These are phyloP conservation scores for Paedocypris micromegethes DNA, from an alignment of 2,797 vertebrate genomes.

Conservation along the genomic window DNA sequence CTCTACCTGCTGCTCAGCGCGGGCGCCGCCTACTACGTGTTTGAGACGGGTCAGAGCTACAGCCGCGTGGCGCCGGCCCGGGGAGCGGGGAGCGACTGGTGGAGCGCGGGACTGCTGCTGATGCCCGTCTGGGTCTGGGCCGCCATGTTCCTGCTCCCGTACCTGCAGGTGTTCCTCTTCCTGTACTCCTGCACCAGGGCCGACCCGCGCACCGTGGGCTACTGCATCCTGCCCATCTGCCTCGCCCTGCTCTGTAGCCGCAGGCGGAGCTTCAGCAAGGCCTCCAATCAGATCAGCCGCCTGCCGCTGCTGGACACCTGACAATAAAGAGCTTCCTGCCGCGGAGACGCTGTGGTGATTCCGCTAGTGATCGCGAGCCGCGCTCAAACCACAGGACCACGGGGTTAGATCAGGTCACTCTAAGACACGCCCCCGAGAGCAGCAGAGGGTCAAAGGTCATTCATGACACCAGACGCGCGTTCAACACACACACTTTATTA, in stretches of 20 bases:
- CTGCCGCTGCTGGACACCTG: slow-evolving; percentile 85
- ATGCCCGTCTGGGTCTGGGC: slow-evolving; percentile 90
- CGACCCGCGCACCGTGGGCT: slow-evolving; percentile 87
- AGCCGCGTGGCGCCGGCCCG: slow-evolving; percentile 82
- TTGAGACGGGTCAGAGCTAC: slow-evolving; percentile 89
- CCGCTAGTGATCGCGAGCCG: no score
- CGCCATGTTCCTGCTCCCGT: slow-evolving; percentile 83
- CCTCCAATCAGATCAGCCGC: slow-evolving; percentile 84
- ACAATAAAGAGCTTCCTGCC: slow-evolving; percentile 16
- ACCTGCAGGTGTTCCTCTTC: slow-evolving; percentile 94
- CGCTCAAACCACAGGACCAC: no score
- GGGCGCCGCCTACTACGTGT: slow-evolving; percentile 81
- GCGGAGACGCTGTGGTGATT: neutral
- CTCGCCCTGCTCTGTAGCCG: slow-evolving; percentile 87
- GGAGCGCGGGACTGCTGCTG: slow-evolving; percentile 72
- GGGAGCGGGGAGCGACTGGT: slow-evolving; percentile 58
- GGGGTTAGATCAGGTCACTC: no score
- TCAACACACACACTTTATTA: no score
- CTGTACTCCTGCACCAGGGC: slow-evolving; percentile 94
- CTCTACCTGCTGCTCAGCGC: slow-evolving; percentile 83
- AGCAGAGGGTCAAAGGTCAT: no score
- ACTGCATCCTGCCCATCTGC: slow-evolving; percentile 92
- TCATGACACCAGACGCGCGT: no score
- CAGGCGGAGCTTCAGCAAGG: slow-evolving; percentile 78
- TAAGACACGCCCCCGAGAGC: no score